Evolutionary conservation across 2,797 vertebrate genomes (phyloP).

Genomic region (Neopelma chrysocephalum): DNA sequence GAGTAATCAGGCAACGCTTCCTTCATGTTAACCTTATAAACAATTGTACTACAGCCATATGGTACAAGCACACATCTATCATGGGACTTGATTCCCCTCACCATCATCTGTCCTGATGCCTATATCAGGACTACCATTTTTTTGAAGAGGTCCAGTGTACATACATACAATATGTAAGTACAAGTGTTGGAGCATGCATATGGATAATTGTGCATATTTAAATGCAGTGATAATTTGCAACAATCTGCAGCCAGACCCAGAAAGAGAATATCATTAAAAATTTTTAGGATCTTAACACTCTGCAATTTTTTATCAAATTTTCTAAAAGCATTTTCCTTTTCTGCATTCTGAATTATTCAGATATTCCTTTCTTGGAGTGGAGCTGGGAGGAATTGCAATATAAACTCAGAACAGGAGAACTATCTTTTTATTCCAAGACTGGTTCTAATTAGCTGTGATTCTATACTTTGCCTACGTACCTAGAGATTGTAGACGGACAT

Average conservation of each 20-base stretch:
- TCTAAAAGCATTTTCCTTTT: neutral
- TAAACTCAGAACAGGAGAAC: neutral
- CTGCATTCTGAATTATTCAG: neutral
- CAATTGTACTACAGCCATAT: neutral
- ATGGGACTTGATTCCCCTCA: neutral
- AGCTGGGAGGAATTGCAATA: neutral
- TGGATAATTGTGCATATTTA: neutral
- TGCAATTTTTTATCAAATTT: neutral
- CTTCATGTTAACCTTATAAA: neutral
- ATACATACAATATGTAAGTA: fast-evolving
- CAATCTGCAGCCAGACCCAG: fast-evolving
- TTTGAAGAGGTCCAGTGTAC: neutral
- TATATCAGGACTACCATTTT: neutral
- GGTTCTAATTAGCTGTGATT: neutral
- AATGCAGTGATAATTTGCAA: neutral
- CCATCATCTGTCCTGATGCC: neutral
- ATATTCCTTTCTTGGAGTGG: neutral
- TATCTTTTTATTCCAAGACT: neutral
- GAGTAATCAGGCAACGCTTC: neutral
- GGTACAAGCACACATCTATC: neutral
- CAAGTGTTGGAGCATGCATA: neutral
- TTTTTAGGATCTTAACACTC: neutral
- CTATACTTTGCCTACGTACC: neutral
- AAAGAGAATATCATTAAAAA: neutral
- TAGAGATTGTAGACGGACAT: neutral